Conservation (phyloP, 2,888 invertebrate genomes). For the Octonoba sinensis region DNA sequence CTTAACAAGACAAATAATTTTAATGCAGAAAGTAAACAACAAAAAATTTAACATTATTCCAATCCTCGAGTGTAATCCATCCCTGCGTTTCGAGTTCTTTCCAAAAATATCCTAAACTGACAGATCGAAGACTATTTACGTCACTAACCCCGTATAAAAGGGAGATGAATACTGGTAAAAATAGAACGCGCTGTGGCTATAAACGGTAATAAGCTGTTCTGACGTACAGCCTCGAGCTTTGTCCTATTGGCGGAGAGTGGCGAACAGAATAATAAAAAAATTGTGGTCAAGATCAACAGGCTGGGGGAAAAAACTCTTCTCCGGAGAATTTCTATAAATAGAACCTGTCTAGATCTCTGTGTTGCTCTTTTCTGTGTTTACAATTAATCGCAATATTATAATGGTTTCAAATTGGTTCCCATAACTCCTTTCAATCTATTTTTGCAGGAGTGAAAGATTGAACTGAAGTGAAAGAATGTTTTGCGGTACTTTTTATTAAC, state of each 20-base stretch:
- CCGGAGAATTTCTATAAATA: slow-evolving; percentile 20
- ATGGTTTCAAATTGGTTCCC: background rate
- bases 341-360: background rate
- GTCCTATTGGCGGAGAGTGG: slow-evolving; percentile 3
- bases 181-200: background rate
- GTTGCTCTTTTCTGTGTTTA: background rate
- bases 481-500: too few species aligned
- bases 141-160: slow-evolving; percentile 33
- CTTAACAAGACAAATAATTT: too few species aligned
- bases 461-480: too few species aligned
- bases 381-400: background rate
- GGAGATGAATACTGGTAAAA: slow-evolving; percentile 18
- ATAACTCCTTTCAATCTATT: too few species aligned
- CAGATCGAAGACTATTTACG: slow-evolving; percentile 52
- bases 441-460: too few species aligned
- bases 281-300: slow-evolving; percentile 20
- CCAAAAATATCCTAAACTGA: slow-evolving; percentile 7
- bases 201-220: slow-evolving; percentile 12
- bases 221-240: slow-evolving; percentile 8
- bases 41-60: too few species aligned
- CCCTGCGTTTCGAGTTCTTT: background rate
- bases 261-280: background rate
- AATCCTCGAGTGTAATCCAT: too few species aligned
- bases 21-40: too few species aligned
- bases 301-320: background rate